Percentiles rank a stretch among this genome's conserved stretches.
Conservation (phyloP, 1,140 invertebrate genomes). For the Callitettix versicolor region DNA sequence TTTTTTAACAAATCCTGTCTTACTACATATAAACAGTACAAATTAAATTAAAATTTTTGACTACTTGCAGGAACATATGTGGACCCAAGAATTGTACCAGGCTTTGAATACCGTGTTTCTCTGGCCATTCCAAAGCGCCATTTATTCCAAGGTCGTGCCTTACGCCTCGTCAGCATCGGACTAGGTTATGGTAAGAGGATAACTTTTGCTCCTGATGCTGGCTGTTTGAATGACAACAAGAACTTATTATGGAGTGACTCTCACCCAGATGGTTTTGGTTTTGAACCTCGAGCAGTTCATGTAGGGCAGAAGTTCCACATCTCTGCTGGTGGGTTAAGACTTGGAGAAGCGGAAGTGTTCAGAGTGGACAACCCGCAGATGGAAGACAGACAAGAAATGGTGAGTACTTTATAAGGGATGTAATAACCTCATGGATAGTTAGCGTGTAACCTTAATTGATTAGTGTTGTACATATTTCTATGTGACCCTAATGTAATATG, state of each 20-base stretch:
- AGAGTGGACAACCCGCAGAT: slow-evolving; percentile 48
- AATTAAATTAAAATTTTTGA: too few relatives aligned
- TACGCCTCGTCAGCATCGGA: slow-evolving; percentile 53
- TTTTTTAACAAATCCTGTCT: too few relatives aligned
- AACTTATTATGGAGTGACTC: slow-evolving; percentile 73
- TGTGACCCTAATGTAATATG: too few relatives aligned
- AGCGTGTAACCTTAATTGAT: too few relatives aligned
- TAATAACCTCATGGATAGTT: too few relatives aligned
- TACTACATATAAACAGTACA: too few relatives aligned
- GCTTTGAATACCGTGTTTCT: slow-evolving; percentile 60
- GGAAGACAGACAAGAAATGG: slow-evolving; percentile 46
- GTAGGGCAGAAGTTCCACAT: slow-evolving; percentile 53
- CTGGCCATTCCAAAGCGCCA: slow-evolving; percentile 44
- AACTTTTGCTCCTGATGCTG: slow-evolving; percentile 52
- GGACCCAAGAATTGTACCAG: slow-evolving; percentile 57
- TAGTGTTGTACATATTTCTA: too few relatives aligned
- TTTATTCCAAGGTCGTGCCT: slow-evolving; percentile 51
- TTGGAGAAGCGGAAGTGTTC: slow-evolving; percentile 51
- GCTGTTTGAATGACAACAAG: slow-evolving; percentile 47
- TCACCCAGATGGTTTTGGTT: slow-evolving; percentile 56
- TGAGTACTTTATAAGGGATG: slow-evolving; percentile 27
- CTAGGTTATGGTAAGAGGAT: slow-evolving; percentile 66
- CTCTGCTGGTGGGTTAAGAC: slow-evolving; percentile 41
- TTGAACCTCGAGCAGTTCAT: slow-evolving; percentile 52
- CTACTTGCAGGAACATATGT: slow-evolving; percentile 62